A percentile compares a stretch with the other conserved stretches of the same genome.
These are phyloP conservation scores for Kuschelorhynchus macadamiae DNA, from an alignment of 2,888 invertebrate genomes.

Conservation along the genomic window DNA sequence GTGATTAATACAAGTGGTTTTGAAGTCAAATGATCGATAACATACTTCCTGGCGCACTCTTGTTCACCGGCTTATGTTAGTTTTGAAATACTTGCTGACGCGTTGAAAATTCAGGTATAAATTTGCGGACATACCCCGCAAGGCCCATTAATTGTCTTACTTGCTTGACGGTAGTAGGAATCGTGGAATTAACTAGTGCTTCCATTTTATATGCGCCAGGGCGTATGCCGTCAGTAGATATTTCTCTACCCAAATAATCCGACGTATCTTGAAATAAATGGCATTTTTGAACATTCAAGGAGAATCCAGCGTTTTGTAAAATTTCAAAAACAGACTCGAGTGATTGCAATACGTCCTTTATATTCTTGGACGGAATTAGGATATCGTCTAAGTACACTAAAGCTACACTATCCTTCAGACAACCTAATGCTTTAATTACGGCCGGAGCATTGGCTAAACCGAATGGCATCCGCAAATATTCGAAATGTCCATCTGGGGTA, in stretches of 20 bases:
- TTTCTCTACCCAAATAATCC: slow-evolving; percentile 59
- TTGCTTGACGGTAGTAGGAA: slow-evolving; percentile 53
- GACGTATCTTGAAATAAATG: slow-evolving; percentile 43
- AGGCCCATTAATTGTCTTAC: slow-evolving; percentile 56
- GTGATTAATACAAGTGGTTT: slow-evolving; percentile 40
- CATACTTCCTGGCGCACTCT: slow-evolving; percentile 44
- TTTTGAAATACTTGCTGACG: slow-evolving; percentile 45
- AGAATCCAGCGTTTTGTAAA: slow-evolving; percentile 22
- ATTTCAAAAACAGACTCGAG: neutral
- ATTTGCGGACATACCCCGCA: slow-evolving; percentile 56
- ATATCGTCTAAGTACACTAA: slow-evolving; percentile 43
- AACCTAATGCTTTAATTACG: slow-evolving; percentile 53
- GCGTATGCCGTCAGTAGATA: slow-evolving; percentile 53
- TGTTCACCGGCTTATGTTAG: slow-evolving; percentile 49
- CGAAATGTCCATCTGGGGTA: slow-evolving; percentile 14
- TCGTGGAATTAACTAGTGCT: slow-evolving; percentile 56
- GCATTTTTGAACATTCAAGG: slow-evolving; percentile 27
- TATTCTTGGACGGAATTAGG: slow-evolving; percentile 32
- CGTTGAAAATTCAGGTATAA: slow-evolving; percentile 52
- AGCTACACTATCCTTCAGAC: slow-evolving; percentile 4
- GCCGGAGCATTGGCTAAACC: slow-evolving; percentile 60
- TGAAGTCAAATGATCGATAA: slow-evolving; percentile 44
- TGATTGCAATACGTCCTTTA: slow-evolving; percentile 21
- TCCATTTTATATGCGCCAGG: slow-evolving; percentile 56
- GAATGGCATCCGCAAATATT: slow-evolving; percentile 60